These are phyloP conservation scores for Drosophila virilis DNA, from an alignment of 1,140 invertebrate genomes.

Conservation along the genomic window DNA sequence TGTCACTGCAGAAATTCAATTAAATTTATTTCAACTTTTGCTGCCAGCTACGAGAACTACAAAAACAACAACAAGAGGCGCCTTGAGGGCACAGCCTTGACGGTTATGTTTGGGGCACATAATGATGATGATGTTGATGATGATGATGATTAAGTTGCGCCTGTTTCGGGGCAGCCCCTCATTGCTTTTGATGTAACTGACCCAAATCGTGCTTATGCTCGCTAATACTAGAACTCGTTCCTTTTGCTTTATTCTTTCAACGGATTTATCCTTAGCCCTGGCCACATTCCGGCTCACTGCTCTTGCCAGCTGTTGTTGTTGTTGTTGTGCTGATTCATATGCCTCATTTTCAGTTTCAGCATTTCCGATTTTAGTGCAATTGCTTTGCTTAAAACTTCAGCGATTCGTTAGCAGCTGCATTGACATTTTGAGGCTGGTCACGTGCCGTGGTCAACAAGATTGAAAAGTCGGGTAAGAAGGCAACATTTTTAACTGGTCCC, in stretches of 20 bases:
- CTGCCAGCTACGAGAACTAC: conserved; percentile 45
- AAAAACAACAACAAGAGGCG: conserved; percentile 29
- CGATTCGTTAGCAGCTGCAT: conserved; percentile 35
- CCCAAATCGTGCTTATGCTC: conserved; percentile 60
- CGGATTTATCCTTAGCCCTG: conserved; percentile 46
- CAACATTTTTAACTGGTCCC: no score
- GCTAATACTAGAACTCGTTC: conserved; percentile 40
- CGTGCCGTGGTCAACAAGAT: conserved; percentile 33
- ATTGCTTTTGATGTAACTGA: conserved; percentile 70
- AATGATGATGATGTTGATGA: conserved; percentile 47
- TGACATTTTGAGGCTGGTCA: conserved; percentile 41
- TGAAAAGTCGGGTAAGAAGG: no score
- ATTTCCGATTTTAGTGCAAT: conserved; percentile 61
- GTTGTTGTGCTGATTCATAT: conserved; percentile 51
- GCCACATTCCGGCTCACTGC: conserved; percentile 35
- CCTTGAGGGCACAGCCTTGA: conserved; percentile 59
- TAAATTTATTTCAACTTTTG: conserved; percentile 77
- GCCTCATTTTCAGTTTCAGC: conserved; percentile 72
- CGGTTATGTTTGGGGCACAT: conserved; percentile 61
- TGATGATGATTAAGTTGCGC: conserved; percentile 50
- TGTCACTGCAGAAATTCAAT: conserved; percentile 76
- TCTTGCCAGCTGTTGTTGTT: conserved; percentile 6
- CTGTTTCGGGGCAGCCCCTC: conserved; percentile 29
- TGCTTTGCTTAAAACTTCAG: conserved; percentile 47
- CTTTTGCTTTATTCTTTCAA: conserved; percentile 47